Conservation (phyloP, 2,888 invertebrate genomes). For the Zele albiditarsus region DNA sequence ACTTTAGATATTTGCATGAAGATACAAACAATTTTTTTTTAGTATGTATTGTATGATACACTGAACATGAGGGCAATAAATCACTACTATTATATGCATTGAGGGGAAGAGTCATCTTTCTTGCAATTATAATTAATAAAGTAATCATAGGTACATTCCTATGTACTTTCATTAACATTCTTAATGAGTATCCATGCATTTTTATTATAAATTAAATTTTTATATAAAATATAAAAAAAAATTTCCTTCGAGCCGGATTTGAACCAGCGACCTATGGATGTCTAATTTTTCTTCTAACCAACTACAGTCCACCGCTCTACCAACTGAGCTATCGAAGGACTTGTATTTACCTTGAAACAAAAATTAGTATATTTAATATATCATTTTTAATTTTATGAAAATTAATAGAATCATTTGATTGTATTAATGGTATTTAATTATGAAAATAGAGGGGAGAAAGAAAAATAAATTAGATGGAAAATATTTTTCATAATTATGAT, state of each 20-base stretch:
- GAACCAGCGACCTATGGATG: slow-evolving; percentile 73
- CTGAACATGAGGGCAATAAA: neutral
- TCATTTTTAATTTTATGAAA: slow-evolving; percentile 36
- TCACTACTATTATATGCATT: neutral
- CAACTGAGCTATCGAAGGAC: slow-evolving; percentile 71
- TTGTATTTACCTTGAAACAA: no score
- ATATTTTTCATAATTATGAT: neutral
- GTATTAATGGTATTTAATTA: neutral
- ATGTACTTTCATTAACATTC: slow-evolving; percentile 19
- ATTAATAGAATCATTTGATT: slow-evolving; percentile 3
- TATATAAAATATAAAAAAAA: slow-evolving; percentile 52
- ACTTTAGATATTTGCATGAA: neutral
- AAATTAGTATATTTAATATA: no score
- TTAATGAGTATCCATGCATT: neutral
- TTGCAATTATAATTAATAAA: slow-evolving; percentile 8
- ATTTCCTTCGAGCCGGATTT: slow-evolving; percentile 71
- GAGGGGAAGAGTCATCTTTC: slow-evolving; percentile 5
- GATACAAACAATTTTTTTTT: neutral
- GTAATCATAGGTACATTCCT: slow-evolving; percentile 3
- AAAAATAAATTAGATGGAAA: neutral
- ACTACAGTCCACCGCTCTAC: slow-evolving; percentile 73
- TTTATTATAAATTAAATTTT: neutral
- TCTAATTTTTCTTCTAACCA: slow-evolving; percentile 26
- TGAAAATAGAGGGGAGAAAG: neutral
- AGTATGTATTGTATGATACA: neutral